Evolutionary conservation across 2,888 invertebrate genomes (phyloP).

Genomic region (Eilema depressum): DNA sequence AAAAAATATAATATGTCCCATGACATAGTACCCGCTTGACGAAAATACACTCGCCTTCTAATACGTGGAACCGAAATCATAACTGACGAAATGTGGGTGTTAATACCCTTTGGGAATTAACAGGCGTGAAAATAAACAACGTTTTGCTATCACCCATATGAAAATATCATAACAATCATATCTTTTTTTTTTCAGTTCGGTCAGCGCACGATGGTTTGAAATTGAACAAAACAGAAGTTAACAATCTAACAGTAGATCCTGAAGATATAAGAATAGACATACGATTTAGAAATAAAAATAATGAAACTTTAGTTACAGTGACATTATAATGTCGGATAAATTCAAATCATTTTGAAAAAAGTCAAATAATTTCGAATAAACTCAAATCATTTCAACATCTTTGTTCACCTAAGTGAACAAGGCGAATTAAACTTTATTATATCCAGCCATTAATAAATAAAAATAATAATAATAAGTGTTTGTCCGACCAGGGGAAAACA

Average conservation of each 20-base stretch:
- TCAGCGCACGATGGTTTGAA: background rate
- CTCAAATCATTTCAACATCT: background rate
- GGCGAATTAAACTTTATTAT: too few species aligned
- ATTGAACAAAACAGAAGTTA: background rate
- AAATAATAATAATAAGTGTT: too few species aligned
- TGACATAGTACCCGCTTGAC: too few species aligned
- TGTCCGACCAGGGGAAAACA: background rate
- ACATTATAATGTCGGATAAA: background rate
- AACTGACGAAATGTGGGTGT: too few species aligned
- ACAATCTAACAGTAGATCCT: background rate
- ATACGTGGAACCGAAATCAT: too few species aligned
- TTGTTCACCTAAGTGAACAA: background rate
- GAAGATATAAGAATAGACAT: slow-evolving; percentile 8
- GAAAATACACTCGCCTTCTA: too few species aligned
- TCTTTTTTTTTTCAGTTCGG: slow-evolving; percentile 12
- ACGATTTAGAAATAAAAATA: slow-evolving; percentile 1
- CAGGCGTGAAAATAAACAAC: too few species aligned
- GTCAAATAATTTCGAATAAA: background rate
- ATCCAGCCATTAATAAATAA: too few species aligned
- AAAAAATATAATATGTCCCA: too few species aligned
- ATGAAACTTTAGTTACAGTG: slow-evolving; percentile 10
- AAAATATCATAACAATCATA: background rate
- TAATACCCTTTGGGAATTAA: too few species aligned
- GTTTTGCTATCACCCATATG: background rate
- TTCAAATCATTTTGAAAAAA: background rate